These are phyloP conservation scores for Apotomis capreana DNA, from an alignment of 2,888 invertebrate species.

Conservation along the genomic window DNA sequence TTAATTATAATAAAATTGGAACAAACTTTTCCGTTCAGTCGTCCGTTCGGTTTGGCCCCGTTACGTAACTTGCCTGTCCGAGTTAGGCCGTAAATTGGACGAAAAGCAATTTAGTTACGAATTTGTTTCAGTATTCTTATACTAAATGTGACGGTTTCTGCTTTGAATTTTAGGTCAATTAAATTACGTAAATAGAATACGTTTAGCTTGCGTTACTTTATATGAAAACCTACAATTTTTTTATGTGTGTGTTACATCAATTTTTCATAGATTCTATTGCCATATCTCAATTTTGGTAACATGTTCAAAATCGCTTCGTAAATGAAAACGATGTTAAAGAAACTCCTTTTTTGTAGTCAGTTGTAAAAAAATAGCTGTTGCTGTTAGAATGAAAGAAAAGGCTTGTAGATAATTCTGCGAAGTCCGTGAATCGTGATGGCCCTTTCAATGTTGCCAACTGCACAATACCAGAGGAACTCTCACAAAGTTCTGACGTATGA, in stretches of 20 bases:
- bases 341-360: no score
- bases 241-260: no score
- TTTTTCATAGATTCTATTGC: no score
- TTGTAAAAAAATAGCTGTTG: background rate
- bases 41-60: constrained; percentile 37
- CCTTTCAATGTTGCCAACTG: constrained; percentile 20
- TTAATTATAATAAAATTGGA: constrained; percentile 44
- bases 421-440: background rate
- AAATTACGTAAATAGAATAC: background rate
- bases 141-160: constrained; percentile 10
- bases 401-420: background rate
- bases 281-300: no score
- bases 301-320: no score
- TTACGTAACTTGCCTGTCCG: constrained; percentile 43
- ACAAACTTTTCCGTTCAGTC: constrained; percentile 47
- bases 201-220: background rate
- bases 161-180: constrained; percentile 10
- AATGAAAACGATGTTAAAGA: no score
- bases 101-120: constrained; percentile 35
- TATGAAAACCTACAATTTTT: no score
- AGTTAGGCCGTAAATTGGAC: constrained; percentile 35
- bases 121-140: constrained; percentile 22
- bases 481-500: constrained; percentile 27
- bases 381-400: no score
- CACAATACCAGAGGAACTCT: constrained; percentile 23